A percentile compares a stretch with the other conserved stretches of the same genome.
Evolutionary conservation across 2,797 vertebrate species (phyloP).

Genomic region (Hypotaenidia okinawae): DNA sequence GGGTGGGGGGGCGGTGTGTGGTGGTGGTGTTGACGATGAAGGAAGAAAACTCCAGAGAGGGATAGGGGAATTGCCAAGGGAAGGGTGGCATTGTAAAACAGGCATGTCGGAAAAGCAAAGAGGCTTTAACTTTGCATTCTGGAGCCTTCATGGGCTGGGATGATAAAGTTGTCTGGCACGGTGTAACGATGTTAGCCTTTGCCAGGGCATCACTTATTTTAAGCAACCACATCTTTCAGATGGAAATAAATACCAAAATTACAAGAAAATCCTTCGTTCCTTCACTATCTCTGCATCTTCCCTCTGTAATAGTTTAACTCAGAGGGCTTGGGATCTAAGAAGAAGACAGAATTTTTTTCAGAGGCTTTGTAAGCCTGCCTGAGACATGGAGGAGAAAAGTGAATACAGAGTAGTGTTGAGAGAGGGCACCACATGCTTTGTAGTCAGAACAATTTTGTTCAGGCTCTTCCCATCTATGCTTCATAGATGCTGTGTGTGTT

Average conservation of each 20-base stretch:
- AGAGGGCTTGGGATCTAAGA: neutral
- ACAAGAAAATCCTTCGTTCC: constrained; percentile 46
- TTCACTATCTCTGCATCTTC: constrained; percentile 30
- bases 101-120: constrained; percentile 15
- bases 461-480: neutral
- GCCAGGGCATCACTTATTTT: constrained; percentile 32
- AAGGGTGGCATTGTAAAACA: neutral
- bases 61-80: neutral
- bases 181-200: neutral
- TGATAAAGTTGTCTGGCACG: constrained; percentile 49
- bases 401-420: neutral
- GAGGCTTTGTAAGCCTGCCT: neutral
- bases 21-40: neutral
- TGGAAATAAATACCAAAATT: constrained; percentile 38
- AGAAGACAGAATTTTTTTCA: constrained; percentile 1
- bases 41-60: neutral
- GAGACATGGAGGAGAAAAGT: neutral
- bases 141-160: constrained; percentile 13
- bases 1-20: no score
- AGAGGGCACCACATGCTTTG: neutral
- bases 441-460: neutral
- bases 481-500: neutral
- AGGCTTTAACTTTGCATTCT: neutral
- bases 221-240: constrained; percentile 25
- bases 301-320: neutral